These are phyloP conservation scores for Acropternis orthonyx DNA, from an alignment of 2,797 vertebrate genomes.

Conservation along the genomic window DNA sequence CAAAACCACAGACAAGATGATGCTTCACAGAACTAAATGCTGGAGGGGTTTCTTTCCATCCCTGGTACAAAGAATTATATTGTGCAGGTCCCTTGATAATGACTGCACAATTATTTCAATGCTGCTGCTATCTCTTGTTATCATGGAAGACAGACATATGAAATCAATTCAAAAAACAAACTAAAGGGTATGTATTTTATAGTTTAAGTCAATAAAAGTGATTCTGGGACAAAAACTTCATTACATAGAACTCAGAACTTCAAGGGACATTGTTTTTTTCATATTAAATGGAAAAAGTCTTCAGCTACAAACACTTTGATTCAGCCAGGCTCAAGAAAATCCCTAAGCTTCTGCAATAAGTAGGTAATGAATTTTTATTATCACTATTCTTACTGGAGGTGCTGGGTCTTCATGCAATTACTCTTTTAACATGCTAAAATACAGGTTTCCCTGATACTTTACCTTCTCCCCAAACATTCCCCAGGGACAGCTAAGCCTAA, in stretches of 20 bases:
- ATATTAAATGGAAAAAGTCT: background rate
- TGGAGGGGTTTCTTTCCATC: background rate
- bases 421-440: background rate
- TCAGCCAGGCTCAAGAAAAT: background rate
- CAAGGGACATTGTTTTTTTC: background rate
- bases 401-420: background rate
- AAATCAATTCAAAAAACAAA: background rate
- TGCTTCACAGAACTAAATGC: background rate
- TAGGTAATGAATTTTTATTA: background rate
- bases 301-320: background rate
- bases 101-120: background rate
- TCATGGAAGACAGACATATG: background rate
- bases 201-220: background rate
- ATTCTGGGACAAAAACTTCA: background rate
- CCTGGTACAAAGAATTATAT: background rate
- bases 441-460: background rate
- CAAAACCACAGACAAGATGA: background rate
- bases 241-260: background rate
- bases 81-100: background rate
- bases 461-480: background rate
- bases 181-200: background rate
- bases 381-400: background rate
- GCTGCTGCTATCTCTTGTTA: background rate
- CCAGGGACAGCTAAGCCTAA: background rate
- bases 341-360: background rate